Evolutionary conservation across 2,888 invertebrate genomes (phyloP), one percentile per base, ranked within the genome.

Genomic region (Adineta ricciae): DNA sequence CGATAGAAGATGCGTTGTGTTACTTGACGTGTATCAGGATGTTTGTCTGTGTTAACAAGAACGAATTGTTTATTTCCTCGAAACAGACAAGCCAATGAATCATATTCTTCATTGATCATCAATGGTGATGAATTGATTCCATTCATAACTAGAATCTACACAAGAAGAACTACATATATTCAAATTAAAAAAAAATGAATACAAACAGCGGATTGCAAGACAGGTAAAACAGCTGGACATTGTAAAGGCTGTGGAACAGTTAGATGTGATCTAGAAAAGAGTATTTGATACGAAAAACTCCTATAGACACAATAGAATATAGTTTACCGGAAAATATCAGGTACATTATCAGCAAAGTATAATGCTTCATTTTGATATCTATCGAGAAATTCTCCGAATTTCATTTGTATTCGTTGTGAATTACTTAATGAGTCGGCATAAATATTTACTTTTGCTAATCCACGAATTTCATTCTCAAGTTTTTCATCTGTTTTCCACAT

Each of bases 231-330:
- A 7, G 88, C 86, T 46, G 86, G 85, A 87, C 90, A 90, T 86
- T 90, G 90, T 24, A 90, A 83, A 46, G 88, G 87, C 78, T 89
- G 88, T 11, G 90, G 90, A 9, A 90, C 84, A 41, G 88, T 83
- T 2, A 89, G 86, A 86, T 90, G 89, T 83, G 87, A 72, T 73
- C 89, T 89, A 86, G 84, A 88, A 87, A 87, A 32, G 83, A 0
- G 38, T 36, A n/a, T 50, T n/a, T n/a, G n/a, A n/a, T n/a, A n/a
- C n/a, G n/a, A n/a, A n/a, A n/a, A n/a, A n/a, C n/a, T n/a, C n/a
- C n/a, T n/a, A n/a, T n/a, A n/a, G n/a, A n/a, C n/a, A n/a, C n/a
- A n/a, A n/a, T n/a, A n/a, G n/a, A n/a, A n/a, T n/a, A n/a, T n/a
- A n/a, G n/a, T 27, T 32, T 64, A 64, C 64, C 64, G 64, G 16